Evolutionary conservation across 2,888 invertebrate species (phyloP).

Genomic region (Leptothorax acervorum): DNA sequence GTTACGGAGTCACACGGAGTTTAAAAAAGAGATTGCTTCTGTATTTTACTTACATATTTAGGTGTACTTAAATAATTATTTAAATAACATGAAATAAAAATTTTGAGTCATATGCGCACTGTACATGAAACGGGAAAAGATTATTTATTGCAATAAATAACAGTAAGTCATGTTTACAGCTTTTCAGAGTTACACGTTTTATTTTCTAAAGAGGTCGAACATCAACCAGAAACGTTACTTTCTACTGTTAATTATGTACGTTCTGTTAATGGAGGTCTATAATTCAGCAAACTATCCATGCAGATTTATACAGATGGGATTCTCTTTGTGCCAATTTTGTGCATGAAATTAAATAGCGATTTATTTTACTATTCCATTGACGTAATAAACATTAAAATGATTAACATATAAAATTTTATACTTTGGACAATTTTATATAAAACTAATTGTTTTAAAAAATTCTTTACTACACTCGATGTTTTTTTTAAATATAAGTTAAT

Average conservation of each 20-base stretch:
- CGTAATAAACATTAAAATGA: not conserved
- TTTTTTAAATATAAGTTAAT: not conserved
- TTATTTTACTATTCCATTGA: not conserved
- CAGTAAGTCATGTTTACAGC: not conserved
- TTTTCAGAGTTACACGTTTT: slow-evolving; percentile 2
- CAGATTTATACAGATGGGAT: not conserved
- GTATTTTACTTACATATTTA: not conserved
- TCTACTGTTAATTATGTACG: slow-evolving; percentile 39
- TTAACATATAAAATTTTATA: not conserved
- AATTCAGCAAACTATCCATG: slow-evolving; percentile 1
- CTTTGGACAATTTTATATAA: not conserved
- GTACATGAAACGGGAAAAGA: not conserved
- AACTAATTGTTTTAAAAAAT: not conserved
- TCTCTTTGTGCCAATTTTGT: slow-evolving; percentile 4
- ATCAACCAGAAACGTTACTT: slow-evolving; percentile 27
- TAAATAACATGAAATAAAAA: not conserved
- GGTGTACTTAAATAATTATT: not conserved
- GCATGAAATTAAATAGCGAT: not conserved
- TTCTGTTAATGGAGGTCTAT: slow-evolving; percentile 21
- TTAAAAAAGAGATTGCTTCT: not conserved
- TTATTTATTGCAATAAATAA: slow-evolving; percentile 17
- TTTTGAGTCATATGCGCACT: not conserved
- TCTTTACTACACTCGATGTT: not conserved
- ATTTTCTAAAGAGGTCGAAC: not conserved
- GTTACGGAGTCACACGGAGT: not conserved